phyloP scores from a whole-genome alignment of 2,888 invertebrate genomes.

The Dasysyrphus tricinctus region DNA sequence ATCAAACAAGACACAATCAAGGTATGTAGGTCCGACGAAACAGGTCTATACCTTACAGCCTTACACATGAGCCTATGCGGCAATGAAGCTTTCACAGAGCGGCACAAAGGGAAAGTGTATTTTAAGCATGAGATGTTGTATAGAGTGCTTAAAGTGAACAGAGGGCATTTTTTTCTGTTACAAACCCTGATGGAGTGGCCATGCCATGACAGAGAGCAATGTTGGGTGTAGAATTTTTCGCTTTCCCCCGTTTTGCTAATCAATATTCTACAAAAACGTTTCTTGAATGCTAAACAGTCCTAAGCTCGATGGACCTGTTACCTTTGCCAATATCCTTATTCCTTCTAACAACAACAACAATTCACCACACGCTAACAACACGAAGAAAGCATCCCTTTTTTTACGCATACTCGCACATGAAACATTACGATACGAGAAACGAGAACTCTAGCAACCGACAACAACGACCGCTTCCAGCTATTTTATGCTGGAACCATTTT shows the following conservation, averaged over 20 bases:
- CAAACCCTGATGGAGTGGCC: conserved; percentile 1
- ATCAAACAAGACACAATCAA: conserved; percentile 13
- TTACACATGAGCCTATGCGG: not conserved
- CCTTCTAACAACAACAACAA: conserved; percentile 5
- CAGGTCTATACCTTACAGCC: not conserved
- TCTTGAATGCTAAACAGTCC: conserved; percentile 80
- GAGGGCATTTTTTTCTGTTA: conserved; percentile 4
- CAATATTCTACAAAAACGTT: conserved; percentile 80
- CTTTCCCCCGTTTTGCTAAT: conserved; percentile 80
- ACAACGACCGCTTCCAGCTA: conserved; percentile 61
- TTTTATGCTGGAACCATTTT: conserved; percentile 41
- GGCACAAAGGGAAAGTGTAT: conserved; percentile 49
- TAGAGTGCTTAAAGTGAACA: not conserved
- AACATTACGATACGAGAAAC: conserved; percentile 11
- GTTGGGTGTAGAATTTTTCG: conserved; percentile 59
- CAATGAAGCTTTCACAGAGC: not conserved
- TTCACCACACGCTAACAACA: conserved; percentile 30
- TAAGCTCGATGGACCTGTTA: conserved; percentile 73
- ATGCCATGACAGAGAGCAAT: conserved; percentile 13
- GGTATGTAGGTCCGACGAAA: not conserved
- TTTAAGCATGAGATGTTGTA: conserved; percentile 1
- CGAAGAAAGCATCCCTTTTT: conserved; percentile 57
- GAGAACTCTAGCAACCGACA: conserved; percentile 25
- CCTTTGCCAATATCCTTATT: conserved; percentile 39
- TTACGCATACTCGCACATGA: conserved; percentile 74